A percentile compares a stretch with the other conserved stretches of the same genome.
Evolutionary conservation across 2,888 invertebrate genomes (phyloP).

Genomic region (Agrochola lota): DNA sequence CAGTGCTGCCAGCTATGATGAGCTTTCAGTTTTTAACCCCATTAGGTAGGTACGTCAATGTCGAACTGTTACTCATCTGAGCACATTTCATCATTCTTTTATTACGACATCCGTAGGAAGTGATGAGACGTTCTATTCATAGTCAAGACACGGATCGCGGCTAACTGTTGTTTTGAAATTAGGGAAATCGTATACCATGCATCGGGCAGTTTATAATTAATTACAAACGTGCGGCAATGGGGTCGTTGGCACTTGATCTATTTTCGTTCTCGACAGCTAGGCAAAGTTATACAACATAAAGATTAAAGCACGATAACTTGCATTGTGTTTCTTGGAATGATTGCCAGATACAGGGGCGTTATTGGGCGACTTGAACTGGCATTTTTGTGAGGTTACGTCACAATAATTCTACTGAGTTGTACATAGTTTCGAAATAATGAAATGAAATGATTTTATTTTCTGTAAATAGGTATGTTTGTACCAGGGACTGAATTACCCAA

Average conservation of each 20-base stretch:
- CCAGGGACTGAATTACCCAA: too few relatives aligned
- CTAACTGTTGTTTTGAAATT: conserved; percentile 51
- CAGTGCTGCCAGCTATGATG: too few relatives aligned
- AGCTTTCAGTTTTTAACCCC: too few relatives aligned
- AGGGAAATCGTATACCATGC: conserved; percentile 50
- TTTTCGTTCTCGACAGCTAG: conserved; percentile 70
- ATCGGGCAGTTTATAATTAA: conserved; percentile 72
- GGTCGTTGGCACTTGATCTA: conserved; percentile 79
- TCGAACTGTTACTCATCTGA: conserved; percentile 16
- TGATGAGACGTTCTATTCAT: conserved; percentile 51
- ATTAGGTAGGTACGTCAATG: not conserved
- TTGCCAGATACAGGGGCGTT: conserved; percentile 15
- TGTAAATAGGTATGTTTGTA: too few relatives aligned
- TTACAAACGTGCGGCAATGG: conserved; percentile 73
- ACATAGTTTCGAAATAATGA: conserved; percentile 4
- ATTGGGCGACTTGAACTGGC: conserved; percentile 1
- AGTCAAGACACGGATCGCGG: conserved; percentile 20
- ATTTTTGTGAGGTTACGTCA: conserved; percentile 16
- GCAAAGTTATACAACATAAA: conserved; percentile 56
- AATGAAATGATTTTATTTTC: too few relatives aligned
- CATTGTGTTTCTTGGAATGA: conserved; percentile 53
- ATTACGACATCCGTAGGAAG: conserved; percentile 50
- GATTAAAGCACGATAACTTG: conserved; percentile 45
- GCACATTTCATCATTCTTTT: conserved; percentile 36
- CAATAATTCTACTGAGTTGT: not conserved